These are phyloP conservation scores for Gallinago nigripennis DNA, from an alignment of 2,797 vertebrate species.

Conservation along the genomic window DNA sequence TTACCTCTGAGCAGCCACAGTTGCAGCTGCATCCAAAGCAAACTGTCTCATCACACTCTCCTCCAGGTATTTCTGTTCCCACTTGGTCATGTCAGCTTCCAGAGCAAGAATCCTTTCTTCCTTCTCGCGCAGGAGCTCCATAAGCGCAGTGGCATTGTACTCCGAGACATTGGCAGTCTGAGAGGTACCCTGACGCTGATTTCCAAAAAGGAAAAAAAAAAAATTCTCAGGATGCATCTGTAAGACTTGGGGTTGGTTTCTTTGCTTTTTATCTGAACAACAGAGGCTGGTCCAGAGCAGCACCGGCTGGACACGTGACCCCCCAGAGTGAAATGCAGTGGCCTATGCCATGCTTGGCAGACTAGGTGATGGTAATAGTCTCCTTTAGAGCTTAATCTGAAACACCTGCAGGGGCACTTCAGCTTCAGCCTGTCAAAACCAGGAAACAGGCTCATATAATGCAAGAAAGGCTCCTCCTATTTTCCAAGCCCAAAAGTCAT, in stretches of 20 bases:
- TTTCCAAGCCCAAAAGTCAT: neutral
- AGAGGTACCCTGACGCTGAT: conserved; percentile 88
- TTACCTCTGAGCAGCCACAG: conserved; percentile 94
- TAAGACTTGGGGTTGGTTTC: neutral
- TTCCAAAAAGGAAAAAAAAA: neutral
- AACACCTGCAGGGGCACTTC: neutral
- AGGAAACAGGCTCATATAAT: neutral
- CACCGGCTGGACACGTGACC: neutral
- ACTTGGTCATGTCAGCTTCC: conserved; percentile 98
- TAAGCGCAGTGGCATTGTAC: conserved; percentile 88
- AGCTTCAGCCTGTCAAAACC: neutral
- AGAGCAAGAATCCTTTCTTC: conserved; percentile 95
- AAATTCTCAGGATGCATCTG: neutral
- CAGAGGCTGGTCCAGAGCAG: neutral
- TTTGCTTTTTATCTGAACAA: neutral
- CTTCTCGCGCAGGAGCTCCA: conserved; percentile 96
- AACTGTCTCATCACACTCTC: conserved; percentile 99
- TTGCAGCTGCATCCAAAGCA: conserved; percentile 93
- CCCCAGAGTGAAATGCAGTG: neutral
- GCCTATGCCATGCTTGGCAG: neutral
- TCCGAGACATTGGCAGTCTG: conserved; percentile 82
- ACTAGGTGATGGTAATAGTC: neutral
- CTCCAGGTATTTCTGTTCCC: conserved; percentile 98
- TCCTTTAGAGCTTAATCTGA: neutral
- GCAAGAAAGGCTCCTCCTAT: neutral